A percentile compares a stretch with the other conserved stretches of the same genome.
Evolutionary conservation across 1,140 invertebrate genomes (phyloP).

Genomic region (Procambarus virginalis): DNA sequence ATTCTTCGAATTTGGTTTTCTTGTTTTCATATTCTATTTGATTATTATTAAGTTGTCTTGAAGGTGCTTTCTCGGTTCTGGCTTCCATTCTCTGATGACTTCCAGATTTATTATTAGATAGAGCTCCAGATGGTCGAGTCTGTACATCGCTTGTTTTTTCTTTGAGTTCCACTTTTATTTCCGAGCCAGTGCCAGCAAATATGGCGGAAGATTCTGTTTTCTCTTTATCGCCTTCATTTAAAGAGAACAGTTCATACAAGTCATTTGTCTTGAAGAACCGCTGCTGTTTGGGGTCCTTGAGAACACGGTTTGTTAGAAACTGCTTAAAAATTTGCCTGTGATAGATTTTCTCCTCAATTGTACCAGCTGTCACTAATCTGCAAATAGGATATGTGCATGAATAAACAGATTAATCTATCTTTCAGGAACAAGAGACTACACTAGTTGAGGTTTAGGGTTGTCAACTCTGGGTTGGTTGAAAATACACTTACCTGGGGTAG

Average conservation of each 20-base stretch:
- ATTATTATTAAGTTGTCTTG: background rate
- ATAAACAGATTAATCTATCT: no score
- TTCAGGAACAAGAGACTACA: no score
- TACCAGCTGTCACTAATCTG: conserved; percentile 84
- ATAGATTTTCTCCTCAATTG: conserved; percentile 96
- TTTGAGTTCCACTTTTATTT: conserved; percentile 74
- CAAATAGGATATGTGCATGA: background rate
- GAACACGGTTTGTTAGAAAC: conserved; percentile 92
- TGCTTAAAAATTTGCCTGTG: conserved; percentile 97
- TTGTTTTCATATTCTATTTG: background rate
- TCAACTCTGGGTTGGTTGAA: no score
- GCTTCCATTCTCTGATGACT: conserved; percentile 33
- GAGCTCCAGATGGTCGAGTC: conserved; percentile 24
- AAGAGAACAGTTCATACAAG: conserved; percentile 91
- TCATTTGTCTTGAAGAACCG: conserved; percentile 95
- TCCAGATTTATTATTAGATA: background rate
- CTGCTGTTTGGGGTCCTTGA: conserved; percentile 94
- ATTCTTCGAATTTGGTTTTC: conserved; percentile 5
- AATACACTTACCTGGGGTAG: no score
- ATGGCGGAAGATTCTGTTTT: conserved; percentile 88
- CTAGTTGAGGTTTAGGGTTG: no score
- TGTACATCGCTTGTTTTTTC: conserved; percentile 52
- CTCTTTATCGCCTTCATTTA: conserved; percentile 82
- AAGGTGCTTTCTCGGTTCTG: background rate
- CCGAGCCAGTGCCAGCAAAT: conserved; percentile 83